phyloP scores from a whole-genome alignment of 2,888 invertebrate species.

The Hypselothyrea guttata region DNA sequence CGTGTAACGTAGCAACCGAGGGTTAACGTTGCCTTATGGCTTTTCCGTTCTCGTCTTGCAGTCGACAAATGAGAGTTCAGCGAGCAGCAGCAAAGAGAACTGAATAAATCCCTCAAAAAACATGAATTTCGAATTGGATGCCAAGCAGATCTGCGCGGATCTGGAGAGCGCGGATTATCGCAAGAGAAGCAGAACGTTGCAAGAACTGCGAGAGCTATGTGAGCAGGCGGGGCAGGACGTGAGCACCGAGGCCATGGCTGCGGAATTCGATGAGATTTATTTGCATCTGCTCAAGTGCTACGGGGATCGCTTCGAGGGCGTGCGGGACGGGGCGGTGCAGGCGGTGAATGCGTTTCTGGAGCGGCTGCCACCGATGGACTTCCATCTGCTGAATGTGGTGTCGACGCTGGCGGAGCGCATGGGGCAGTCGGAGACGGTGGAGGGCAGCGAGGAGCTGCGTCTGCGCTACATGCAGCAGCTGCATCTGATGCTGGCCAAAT shows the following conservation, averaged over 20 bases:
- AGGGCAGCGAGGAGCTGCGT: conserved; percentile 91
- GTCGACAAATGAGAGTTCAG: conserved; percentile 17
- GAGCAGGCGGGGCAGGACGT: conserved; percentile 3
- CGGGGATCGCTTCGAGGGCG: conserved; percentile 80
- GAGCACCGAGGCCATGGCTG: conserved; percentile 35
- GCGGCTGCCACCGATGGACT: conserved; percentile 86
- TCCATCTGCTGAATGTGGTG: conserved; percentile 88
- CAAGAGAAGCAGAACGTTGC: conserved; percentile 40
- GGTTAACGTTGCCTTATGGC: conserved; percentile 30
- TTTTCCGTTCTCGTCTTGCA: conserved; percentile 26
- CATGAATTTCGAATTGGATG: conserved; percentile 48
- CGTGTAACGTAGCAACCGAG: conserved; percentile 53
- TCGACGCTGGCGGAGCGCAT: conserved; percentile 90
- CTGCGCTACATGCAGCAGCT: conserved; percentile 87
- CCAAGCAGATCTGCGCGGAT: conserved; percentile 50
- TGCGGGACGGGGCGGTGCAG: conserved; percentile 71
- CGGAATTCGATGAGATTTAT: conserved; percentile 77
- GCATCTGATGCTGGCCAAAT: conserved; percentile 86
- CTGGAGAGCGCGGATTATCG: conserved; percentile 53
- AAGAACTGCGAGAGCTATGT: conserved; percentile 44
- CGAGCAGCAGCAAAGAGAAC: conserved; percentile 10
- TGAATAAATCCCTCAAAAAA: neutral
- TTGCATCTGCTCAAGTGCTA: conserved; percentile 81
- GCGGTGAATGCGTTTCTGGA: conserved; percentile 73
- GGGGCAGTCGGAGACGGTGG: conserved; percentile 88